phyloP scores from a whole-genome alignment of 2,888 invertebrate genomes.

The Callimorpha dominula region DNA sequence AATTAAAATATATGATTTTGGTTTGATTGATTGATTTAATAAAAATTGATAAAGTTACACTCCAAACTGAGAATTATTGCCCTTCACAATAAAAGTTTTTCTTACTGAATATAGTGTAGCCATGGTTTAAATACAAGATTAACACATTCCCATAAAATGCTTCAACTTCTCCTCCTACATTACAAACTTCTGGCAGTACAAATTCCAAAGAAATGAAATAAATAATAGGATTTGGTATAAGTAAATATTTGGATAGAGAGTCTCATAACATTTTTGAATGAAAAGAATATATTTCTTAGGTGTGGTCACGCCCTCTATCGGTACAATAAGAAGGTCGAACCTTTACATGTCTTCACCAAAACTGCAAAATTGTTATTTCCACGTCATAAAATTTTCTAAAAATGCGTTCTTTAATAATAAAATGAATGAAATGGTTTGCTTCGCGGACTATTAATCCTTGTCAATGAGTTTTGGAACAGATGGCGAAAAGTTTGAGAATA shows the following conservation, averaged over 20 bases:
- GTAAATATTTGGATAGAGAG: slow-evolving; percentile 84
- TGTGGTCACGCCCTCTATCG: slow-evolving; percentile 81
- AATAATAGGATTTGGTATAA: slow-evolving; percentile 70
- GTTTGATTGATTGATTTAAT: background rate
- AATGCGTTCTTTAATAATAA: slow-evolving; percentile 61
- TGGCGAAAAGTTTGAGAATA: slow-evolving; percentile 59
- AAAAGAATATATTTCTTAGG: slow-evolving; percentile 51
- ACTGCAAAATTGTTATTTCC: slow-evolving; percentile 85
- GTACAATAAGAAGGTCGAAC: slow-evolving; percentile 66
- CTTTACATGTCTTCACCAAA: slow-evolving; percentile 59
- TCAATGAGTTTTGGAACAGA: slow-evolving; percentile 68
- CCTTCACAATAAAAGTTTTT: background rate
- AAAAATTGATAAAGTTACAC: background rate
- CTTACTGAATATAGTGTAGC: background rate
- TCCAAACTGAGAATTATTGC: background rate
- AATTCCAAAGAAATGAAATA: slow-evolving; percentile 44
- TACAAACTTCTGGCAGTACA: slow-evolving; percentile 17
- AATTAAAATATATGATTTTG: background rate
- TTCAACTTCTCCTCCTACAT: slow-evolving; percentile 39
- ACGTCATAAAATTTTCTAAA: slow-evolving; percentile 81
- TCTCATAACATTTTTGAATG: slow-evolving; percentile 76
- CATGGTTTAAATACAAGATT: slow-evolving; percentile 8
- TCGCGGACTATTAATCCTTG: slow-evolving; percentile 79
- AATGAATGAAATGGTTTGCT: slow-evolving; percentile 64
- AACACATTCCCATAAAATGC: slow-evolving; percentile 19